phyloP scores from a whole-genome alignment of 2,113 vertebrate genomes.

The Sterrhoptilus dennistouni region DNA sequence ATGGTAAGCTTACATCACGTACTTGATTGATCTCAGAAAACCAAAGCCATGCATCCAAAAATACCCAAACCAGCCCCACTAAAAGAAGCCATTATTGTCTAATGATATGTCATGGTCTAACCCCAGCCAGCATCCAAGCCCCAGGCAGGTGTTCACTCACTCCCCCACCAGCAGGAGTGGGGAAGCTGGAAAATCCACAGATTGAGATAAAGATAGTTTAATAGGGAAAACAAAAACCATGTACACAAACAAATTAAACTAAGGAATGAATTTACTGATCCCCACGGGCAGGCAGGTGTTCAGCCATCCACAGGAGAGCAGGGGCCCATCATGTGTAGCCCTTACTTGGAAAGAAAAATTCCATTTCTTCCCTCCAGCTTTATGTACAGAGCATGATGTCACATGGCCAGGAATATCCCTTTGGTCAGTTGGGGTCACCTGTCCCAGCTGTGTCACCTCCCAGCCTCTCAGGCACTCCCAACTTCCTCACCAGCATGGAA shows the following conservation, averaged over 20 bases:
- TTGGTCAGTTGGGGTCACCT: not conserved
- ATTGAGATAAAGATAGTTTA: not conserved
- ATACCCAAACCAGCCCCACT: not conserved
- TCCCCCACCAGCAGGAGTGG: not conserved
- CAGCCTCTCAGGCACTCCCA: accelerated
- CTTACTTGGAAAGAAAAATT: not conserved
- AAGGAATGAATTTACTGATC: not conserved
- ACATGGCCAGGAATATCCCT: not conserved
- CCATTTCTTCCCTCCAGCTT: accelerated
- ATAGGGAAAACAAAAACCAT: not conserved
- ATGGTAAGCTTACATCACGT: not conserved
- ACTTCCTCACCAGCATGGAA: accelerated
- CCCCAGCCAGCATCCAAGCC: not conserved
- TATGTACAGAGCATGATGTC: accelerated
- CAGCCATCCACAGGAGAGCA: not conserved
- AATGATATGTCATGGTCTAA: not conserved
- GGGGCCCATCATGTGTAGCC: accelerated
- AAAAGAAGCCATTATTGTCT: not conserved
- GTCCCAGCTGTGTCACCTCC: not conserved
- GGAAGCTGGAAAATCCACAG: not conserved
- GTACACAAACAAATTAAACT: not conserved
- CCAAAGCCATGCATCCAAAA: not conserved
- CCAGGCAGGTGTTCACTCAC: too few relatives aligned
- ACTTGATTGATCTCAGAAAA: not conserved
- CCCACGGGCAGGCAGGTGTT: not conserved